Evolutionary conservation across 1,140 invertebrate species (phyloP).

Genomic region (Riptortus pedestris): DNA sequence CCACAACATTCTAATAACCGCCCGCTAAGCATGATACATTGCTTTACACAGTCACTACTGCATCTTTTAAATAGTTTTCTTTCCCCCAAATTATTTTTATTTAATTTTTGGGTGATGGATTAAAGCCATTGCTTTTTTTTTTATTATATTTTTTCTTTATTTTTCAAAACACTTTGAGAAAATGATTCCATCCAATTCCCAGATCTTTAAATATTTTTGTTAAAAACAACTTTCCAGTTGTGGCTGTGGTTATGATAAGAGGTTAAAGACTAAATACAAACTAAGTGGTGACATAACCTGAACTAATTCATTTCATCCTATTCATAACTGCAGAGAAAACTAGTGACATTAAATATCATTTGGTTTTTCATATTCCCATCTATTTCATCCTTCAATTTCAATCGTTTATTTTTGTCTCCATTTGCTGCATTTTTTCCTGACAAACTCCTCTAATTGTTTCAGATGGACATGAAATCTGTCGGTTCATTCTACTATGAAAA

Average conservation of each 20-base stretch:
- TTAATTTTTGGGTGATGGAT: slow-evolving; percentile 28
- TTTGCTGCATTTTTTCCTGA: no score
- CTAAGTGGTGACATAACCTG: neutral
- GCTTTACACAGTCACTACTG: slow-evolving; percentile 33
- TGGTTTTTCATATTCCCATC: neutral
- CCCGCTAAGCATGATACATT: slow-evolving; percentile 28
- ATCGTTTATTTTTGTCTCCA: neutral
- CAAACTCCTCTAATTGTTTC: slow-evolving; percentile 43
- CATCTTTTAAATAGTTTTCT: slow-evolving; percentile 18
- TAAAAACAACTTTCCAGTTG: no score
- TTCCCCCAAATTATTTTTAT: slow-evolving; percentile 17
- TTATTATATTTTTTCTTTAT: slow-evolving; percentile 4
- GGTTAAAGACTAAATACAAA: neutral
- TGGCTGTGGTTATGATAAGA: slow-evolving; percentile 25
- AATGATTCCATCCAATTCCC: neutral
- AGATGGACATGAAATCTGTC: slow-evolving; percentile 89
- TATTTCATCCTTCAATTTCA: neutral
- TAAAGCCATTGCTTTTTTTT: slow-evolving; percentile 25
- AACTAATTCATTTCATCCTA: neutral
- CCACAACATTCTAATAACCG: slow-evolving; percentile 35
- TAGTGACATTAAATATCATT: neutral
- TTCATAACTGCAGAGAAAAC: neutral
- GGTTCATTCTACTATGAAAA: slow-evolving; percentile 88
- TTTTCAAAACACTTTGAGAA: neutral
- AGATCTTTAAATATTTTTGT: slow-evolving; percentile 14